Evolutionary conservation across 2,797 vertebrate genomes (phyloP), one percentile per base, ranked within the genome.

Genomic region (Antrozous pallidus): DNA sequence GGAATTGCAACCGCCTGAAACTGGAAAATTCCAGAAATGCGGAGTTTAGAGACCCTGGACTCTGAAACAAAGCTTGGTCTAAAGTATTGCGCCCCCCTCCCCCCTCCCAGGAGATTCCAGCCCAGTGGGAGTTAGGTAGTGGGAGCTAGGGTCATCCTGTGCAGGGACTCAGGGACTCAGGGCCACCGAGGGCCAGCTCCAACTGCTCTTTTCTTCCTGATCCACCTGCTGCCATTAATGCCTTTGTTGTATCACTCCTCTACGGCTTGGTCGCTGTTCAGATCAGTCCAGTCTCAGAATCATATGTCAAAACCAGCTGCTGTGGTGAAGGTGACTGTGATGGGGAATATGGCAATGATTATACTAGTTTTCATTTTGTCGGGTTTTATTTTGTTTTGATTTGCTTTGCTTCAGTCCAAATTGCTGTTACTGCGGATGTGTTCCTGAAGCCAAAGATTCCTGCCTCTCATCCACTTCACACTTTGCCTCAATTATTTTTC

Each of bases 401-500:
- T 87, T 85, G 65, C 63, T 91, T 47, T 49, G 61, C 49, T 94
- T 93, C 47, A 12, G 65, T 63, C 86, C 93, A 49, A 80, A 95
- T 90, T 65, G 84, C 90, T 83, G 33, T 38, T n/a, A 80, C 78
- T 5, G 70, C 92, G 31, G 88, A 58, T 88, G 83, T 82, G 77
- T 94, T 97, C 94, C 94, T 5, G 42, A 28, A 95, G 96, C 95
- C 93, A 58, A 70, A 93, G 81, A 80, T 83, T 93, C 94, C 81
- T 40, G 47, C 83, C 70, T 96, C 78, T 96, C 93, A 33, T 79
- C 96, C 90, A 63, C 87, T 95, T 88, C 84, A 51, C 90, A 88
- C 91, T 95, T 90, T 70, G 92, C 91, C 95, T 97, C 96, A 94
- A 96, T 97, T 96, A 95, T 97, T 97, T 97, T 96, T 92, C 92